Evolutionary conservation across 2,797 vertebrate species (phyloP).

Genomic region (Aplochiton taeniatus): DNA sequence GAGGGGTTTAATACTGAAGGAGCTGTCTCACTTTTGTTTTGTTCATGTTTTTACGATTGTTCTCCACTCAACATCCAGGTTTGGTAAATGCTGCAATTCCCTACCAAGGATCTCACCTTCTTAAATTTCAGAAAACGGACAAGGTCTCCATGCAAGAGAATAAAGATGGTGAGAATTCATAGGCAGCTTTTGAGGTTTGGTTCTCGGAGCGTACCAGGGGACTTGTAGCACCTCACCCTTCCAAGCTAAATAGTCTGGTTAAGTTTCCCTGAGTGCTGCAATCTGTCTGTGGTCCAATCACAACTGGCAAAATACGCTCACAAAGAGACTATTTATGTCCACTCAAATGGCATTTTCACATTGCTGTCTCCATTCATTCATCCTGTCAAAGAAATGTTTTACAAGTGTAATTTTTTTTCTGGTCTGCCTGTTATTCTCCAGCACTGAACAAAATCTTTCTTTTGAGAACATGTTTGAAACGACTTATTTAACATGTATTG

Average conservation of each 20-base stretch:
- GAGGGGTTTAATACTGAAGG: background rate
- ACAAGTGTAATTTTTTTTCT: background rate
- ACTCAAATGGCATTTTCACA: constrained; percentile 32
- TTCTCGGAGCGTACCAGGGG: constrained; percentile 40
- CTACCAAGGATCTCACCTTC: constrained; percentile 39
- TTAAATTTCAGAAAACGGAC: constrained; percentile 58
- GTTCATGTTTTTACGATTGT: background rate
- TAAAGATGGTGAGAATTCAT: constrained; percentile 63
- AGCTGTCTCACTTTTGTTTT: background rate
- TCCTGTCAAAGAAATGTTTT: constrained; percentile 11
- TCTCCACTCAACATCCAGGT: constrained; percentile 42
- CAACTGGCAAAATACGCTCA: constrained; percentile 43
- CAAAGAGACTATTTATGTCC: constrained; percentile 56
- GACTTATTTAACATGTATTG: no score
- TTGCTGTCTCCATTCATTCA: constrained; percentile 14
- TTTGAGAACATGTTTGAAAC: no score
- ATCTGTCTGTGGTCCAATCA: constrained; percentile 54
- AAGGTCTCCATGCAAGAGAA: constrained; percentile 34
- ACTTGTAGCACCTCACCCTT: constrained; percentile 51
- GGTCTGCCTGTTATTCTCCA: background rate
- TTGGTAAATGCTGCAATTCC: constrained; percentile 29
- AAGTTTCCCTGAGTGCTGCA: constrained; percentile 49
- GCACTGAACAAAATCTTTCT: no score
- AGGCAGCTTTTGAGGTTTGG: constrained; percentile 42
- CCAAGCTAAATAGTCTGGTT: constrained; percentile 68